Evolutionary conservation across 2,797 vertebrate genomes (phyloP).

Genomic region (Chaetodon trifasciatus): DNA sequence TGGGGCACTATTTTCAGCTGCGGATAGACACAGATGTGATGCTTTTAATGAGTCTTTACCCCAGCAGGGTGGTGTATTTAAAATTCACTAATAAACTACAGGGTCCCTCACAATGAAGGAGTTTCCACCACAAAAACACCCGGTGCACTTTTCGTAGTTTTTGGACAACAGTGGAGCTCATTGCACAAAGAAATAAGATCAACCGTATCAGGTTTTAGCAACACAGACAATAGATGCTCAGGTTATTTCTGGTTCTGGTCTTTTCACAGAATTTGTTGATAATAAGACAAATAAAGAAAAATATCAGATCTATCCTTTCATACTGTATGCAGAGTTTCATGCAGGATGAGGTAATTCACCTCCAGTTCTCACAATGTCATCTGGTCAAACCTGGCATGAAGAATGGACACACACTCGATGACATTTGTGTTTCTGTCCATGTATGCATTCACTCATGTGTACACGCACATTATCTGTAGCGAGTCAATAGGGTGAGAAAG

Average conservation of each 20-base stretch:
- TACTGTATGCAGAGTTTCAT: background rate
- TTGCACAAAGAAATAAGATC: background rate
- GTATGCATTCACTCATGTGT: conserved; percentile 26
- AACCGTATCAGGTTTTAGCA: background rate
- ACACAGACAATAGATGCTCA: background rate
- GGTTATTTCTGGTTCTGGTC: background rate
- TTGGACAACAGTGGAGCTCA: background rate
- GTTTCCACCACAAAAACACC: background rate
- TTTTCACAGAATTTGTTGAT: background rate
- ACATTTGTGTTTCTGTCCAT: conserved; percentile 52
- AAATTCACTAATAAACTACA: background rate
- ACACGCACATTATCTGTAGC: conserved; percentile 28
- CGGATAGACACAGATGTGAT: background rate
- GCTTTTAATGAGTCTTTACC: background rate
- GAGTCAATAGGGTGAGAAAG: conserved; percentile 70
- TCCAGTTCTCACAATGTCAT: conserved; percentile 36
- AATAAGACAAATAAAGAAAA: background rate
- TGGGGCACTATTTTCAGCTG: background rate
- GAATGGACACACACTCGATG: conserved; percentile 33
- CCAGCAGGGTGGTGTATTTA: background rate
- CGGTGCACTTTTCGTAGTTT: too few relatives aligned
- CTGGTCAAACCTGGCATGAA: conserved; percentile 44
- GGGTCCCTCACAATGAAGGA: background rate
- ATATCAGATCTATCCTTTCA: background rate
- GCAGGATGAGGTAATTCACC: conserved; percentile 25